phyloP scores from a whole-genome alignment of 2,113 vertebrate species.

The Glaucidium brasilianum region DNA sequence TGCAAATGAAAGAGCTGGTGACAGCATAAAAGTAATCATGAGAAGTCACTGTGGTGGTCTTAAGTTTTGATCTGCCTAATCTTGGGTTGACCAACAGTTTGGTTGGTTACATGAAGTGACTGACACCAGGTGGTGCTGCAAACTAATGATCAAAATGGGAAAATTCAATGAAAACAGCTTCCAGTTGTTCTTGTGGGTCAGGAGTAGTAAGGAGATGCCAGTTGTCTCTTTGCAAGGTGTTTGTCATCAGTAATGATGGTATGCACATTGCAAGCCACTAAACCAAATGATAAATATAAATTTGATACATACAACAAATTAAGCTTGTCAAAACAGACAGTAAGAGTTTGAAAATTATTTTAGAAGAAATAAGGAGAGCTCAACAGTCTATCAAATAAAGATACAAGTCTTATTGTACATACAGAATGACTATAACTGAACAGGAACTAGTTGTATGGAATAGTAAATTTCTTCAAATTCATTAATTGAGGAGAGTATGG shows the following conservation, averaged over 20 bases:
- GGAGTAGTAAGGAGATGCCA: neutral
- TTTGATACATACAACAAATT: neutral
- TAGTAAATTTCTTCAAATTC: neutral
- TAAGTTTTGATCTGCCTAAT: neutral
- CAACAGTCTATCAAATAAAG: neutral
- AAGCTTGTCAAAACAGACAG: neutral
- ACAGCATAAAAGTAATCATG: no score
- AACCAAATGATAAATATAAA: neutral
- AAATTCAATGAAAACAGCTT: neutral
- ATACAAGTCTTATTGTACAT: neutral
- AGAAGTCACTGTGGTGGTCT: neutral
- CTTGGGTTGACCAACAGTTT: neutral
- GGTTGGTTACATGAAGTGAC: neutral
- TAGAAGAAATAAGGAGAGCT: neutral
- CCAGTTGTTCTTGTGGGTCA: neutral
- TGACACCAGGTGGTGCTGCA: neutral
- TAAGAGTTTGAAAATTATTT: neutral
- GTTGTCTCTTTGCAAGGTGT: neutral
- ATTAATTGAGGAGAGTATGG: neutral
- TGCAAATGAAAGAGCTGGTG: neutral
- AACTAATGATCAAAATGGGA: neutral
- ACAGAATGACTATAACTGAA: neutral
- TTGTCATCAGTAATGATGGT: neutral
- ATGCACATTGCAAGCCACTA: neutral
- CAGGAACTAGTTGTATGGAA: neutral